Evolutionary conservation across 2,113 vertebrate species (phyloP).

Genomic region (Amphilophus citrinellus): DNA sequence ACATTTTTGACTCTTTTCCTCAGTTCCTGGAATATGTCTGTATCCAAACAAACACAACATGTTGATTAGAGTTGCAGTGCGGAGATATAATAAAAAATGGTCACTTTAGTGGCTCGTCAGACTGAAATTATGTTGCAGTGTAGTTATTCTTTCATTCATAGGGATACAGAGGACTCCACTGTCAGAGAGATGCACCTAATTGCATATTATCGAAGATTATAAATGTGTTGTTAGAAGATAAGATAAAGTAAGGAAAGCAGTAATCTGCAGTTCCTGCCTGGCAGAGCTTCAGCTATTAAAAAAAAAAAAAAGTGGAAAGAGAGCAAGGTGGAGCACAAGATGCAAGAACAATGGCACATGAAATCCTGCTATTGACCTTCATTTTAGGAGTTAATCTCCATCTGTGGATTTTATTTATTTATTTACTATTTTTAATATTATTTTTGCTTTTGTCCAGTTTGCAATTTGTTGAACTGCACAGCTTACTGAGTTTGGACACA

Average conservation of each 20-base stretch:
- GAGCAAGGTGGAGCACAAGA: background rate
- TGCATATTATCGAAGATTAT: background rate
- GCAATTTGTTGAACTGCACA: background rate
- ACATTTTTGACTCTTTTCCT: background rate
- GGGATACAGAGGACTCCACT: background rate
- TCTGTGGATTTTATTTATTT: background rate
- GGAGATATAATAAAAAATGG: background rate
- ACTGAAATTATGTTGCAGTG: background rate
- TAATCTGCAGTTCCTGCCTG: too few relatives aligned
- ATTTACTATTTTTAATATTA: background rate
- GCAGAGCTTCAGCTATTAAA: background rate
- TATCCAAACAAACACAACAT: background rate
- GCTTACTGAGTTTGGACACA: constrained; percentile 53
- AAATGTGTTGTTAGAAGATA: background rate
- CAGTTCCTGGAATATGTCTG: background rate
- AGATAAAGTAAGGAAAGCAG: too few relatives aligned
- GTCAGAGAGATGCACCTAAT: background rate
- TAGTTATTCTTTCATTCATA: background rate
- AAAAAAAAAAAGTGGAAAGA: background rate
- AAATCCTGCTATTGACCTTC: background rate
- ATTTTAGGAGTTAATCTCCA: background rate
- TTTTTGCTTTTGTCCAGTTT: background rate
- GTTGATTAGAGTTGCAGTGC: background rate
- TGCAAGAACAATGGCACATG: background rate
- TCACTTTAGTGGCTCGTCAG: background rate